Percentiles rank a stretch among this genome's conserved stretches.
These are phyloP conservation scores for Noturus placidus DNA, from an alignment of 2,113 vertebrate genomes.

Conservation along the genomic window DNA sequence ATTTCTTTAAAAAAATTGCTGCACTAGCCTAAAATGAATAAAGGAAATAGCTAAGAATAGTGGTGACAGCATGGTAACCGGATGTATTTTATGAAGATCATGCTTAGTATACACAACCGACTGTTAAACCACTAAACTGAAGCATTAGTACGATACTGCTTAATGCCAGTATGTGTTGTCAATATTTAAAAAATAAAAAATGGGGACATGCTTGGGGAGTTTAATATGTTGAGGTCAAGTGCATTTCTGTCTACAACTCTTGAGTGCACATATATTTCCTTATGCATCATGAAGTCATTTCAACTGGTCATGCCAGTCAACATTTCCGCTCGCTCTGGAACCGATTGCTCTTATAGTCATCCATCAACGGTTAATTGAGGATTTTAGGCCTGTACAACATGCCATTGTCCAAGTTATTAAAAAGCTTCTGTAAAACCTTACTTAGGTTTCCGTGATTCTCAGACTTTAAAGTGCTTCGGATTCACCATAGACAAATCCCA, in stretches of 20 bases:
- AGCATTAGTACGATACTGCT: conserved; percentile 28
- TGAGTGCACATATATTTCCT: conserved; percentile 22
- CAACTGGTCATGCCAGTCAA: conserved; percentile 16
- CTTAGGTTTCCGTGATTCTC: conserved; percentile 54
- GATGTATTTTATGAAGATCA: conserved; percentile 44
- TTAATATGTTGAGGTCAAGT: conserved; percentile 29
- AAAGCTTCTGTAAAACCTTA: conserved; percentile 78
- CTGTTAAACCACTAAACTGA: conserved; percentile 46
- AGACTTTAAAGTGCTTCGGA: conserved; percentile 83
- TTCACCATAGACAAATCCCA: conserved; percentile 81
- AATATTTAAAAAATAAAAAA: conserved; percentile 8
- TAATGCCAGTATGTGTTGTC: conserved; percentile 27
- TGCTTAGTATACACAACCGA: conserved; percentile 49
- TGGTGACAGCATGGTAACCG: conserved; percentile 65
- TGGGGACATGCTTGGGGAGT: conserved; percentile 9
- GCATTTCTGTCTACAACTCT: conserved; percentile 24
- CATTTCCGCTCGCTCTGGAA: not conserved
- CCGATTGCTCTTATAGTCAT: not conserved
- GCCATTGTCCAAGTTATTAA: conserved; percentile 45
- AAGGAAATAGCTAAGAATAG: conserved; percentile 78
- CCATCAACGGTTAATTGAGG: conserved; percentile 34
- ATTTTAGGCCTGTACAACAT: conserved; percentile 54
- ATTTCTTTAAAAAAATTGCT: conserved; percentile 76
- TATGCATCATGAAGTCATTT: conserved; percentile 12
- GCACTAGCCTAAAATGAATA: conserved; percentile 79